Conservation (phyloP, 2,797 vertebrate genomes). For the Diceros bicornis region DNA sequence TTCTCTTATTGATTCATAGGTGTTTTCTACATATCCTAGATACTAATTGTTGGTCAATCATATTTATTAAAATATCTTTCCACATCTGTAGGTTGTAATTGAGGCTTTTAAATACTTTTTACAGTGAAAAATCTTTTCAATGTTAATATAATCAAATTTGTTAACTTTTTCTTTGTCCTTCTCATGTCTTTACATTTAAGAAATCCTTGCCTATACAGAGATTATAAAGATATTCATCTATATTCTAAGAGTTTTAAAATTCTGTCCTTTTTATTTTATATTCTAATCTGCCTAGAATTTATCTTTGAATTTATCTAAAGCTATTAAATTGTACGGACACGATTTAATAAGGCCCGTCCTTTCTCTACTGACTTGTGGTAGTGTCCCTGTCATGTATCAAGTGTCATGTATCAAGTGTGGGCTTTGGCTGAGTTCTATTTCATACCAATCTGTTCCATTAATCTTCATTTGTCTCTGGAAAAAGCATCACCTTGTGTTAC, state of each 20-base stretch:
- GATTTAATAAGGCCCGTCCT: not conserved
- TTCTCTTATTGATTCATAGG: not conserved
- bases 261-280: constrained; percentile 12
- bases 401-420: not conserved
- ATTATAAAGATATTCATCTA: constrained; percentile 1
- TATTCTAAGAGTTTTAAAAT: constrained; percentile 14
- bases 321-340: not conserved
- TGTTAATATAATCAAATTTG: not conserved
- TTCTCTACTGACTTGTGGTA: not conserved
- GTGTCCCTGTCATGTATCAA: not conserved
- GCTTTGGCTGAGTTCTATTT: constrained; percentile 22
- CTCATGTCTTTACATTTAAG: not conserved
- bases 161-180: not conserved
- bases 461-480: not conserved
- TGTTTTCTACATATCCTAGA: not conserved
- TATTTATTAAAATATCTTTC: constrained; percentile 8
- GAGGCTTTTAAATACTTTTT: constrained; percentile 20
- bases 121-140: not conserved
- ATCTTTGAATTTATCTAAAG: not conserved
- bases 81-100: not conserved
- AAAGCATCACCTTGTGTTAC: not conserved
- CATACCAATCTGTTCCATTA: not conserved
- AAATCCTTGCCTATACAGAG: not conserved
- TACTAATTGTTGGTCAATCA: not conserved
- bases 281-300: not conserved